A percentile compares a stretch with the other conserved stretches of the same genome.
Evolutionary conservation across 2,113 vertebrate genomes (phyloP).

Genomic region (Corythaeola cristata): DNA sequence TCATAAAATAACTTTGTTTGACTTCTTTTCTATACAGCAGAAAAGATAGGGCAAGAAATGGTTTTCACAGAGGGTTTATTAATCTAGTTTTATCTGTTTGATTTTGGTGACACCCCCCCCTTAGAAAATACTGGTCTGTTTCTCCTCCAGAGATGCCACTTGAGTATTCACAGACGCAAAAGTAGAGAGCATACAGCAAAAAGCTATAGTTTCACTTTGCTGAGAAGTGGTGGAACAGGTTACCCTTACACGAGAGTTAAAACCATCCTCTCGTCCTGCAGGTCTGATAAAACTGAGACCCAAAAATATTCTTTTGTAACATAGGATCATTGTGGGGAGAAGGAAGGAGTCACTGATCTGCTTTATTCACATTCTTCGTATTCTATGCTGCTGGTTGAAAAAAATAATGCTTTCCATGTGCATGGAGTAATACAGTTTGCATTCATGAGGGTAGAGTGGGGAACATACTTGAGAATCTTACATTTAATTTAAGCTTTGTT

Average conservation of each 20-base stretch:
- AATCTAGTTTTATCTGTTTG: neutral
- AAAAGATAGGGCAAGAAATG: neutral
- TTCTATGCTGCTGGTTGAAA: neutral
- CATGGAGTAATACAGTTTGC: neutral
- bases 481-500: neutral
- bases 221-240: neutral
- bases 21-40: neutral
- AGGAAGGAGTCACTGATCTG: neutral
- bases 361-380: neutral
- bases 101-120: neutral
- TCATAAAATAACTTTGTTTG: neutral
- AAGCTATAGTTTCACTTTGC: neutral
- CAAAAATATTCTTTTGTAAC: neutral
- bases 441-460: neutral
- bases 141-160: neutral
- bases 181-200: neutral
- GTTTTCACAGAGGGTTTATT: neutral
- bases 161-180: neutral
- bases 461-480: neutral
- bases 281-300: neutral
- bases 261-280: neutral
- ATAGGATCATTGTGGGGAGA: neutral
- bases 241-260: neutral
- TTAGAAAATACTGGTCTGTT: neutral
- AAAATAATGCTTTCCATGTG: neutral